Conservation (phyloP, 2,888 invertebrate genomes). For the Sicus ferrugineus region DNA sequence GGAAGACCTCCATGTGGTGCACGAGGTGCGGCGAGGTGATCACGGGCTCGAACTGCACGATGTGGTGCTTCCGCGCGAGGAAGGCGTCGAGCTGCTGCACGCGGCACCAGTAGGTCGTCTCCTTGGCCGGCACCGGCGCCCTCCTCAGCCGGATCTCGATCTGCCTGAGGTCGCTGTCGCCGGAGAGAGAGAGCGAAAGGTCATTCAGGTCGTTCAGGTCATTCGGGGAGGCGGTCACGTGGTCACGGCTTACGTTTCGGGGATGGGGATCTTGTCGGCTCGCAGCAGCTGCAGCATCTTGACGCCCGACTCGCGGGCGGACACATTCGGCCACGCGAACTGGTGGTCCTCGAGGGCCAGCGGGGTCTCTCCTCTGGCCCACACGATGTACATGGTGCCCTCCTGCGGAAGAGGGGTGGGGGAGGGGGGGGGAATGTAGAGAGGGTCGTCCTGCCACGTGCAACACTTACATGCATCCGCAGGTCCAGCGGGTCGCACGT, state of each 20-base stretch:
- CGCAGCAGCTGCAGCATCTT: conserved; percentile 76
- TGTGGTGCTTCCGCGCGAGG: conserved; percentile 77
- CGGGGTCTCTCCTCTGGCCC: conserved; percentile 82
- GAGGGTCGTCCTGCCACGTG: neutral
- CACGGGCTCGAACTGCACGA: conserved; percentile 86
- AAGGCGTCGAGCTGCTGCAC: conserved; percentile 79
- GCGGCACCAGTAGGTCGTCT: conserved; percentile 98
- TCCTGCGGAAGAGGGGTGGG: conserved; percentile 68
- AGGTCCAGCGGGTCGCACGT: conserved; percentile 79
- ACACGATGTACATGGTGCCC: conserved; percentile 88
- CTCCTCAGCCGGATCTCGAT: conserved; percentile 72
- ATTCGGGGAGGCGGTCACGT: neutral
- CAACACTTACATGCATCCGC: conserved; percentile 59
- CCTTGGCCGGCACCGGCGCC: conserved; percentile 79
- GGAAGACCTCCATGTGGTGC: conserved; percentile 98
- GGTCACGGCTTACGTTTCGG: conserved; percentile 58
- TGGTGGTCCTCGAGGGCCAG: conserved; percentile 65
- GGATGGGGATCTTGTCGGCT: conserved; percentile 63
- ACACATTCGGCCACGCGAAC: conserved; percentile 60
- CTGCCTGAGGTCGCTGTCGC: conserved; percentile 65
- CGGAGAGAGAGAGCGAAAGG: neutral
- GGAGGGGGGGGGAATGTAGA: too few species aligned
- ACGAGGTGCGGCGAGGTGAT: conserved; percentile 89
- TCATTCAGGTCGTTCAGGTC: neutral
- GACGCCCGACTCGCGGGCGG: conserved; percentile 72